Evolutionary conservation across 2,113 vertebrate genomes (phyloP), one percentile per base, ranked within the genome.

Genomic region (Progne subis): DNA sequence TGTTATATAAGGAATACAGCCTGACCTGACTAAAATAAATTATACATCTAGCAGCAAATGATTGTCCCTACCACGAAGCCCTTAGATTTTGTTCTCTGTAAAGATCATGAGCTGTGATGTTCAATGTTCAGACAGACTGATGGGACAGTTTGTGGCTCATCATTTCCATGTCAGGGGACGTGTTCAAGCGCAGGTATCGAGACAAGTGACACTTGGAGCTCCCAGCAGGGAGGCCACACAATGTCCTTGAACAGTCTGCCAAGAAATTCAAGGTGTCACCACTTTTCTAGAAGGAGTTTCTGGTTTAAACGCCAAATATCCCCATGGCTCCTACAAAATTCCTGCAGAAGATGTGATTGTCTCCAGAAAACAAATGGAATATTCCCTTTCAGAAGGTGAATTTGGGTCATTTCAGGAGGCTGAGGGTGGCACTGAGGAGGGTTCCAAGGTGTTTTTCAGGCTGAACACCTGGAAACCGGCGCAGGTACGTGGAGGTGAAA

Each of bases 401-500:
- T 71, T 53, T 37, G 52, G 15, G 24, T 20, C 1, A 2, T n/a
- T 90, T 77, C 55, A 65, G 24, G 79, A 84, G 69, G 31, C 18
- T 78, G 47, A 50, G 41, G 44, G n/a, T 52, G 59, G 43, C 55
- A 25, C 44, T 20, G n/a, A 60, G 41, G 21, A 61, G 14, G 5
- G 2, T 52, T 37, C 39, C 18, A 12, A 37, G 55, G 12, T 32
- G 14, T 9, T 68, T 43, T 21, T 37, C 14, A 44, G 26, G 13
- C 2, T 76, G 61, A 44, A 28, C 15, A 44, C 17, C 52, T 18
- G 43, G 29, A 15, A 25, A 15, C 7, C 3, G 16, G 0, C 8
- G 18, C 12, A 74, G 10, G 4, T 19, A 24, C 0, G 0, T 29
- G 1, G 31, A 63, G 14, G 7, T 5, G 6, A 84, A 68, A 52